Base-by-base conservation (phyloP, 35 echinoderm and acorn worm genomes). In the Lytechinus variegatus region DNA sequence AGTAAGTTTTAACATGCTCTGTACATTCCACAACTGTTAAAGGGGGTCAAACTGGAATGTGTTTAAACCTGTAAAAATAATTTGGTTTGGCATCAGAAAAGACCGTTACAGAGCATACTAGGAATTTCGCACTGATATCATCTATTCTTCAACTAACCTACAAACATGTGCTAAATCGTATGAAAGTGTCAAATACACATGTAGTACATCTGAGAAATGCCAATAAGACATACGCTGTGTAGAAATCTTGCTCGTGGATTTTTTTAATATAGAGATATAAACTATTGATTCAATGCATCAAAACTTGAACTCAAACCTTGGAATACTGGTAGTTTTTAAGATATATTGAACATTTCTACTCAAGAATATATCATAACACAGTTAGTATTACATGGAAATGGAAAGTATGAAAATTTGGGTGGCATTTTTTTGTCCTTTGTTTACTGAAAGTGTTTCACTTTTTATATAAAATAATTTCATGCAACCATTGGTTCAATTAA, bases 1-100 rank as follows among this genome's bases (percentile, higher is more conserved):
- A 4, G n/a, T 16, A 24, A 79, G 66, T 79, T 24, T 24, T n/a
- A 79, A 4, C 19, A 79, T 79, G 14, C 61, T 66, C 12, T 71
- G 14, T 16, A 71, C 61, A 71, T 21, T 24, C 66, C 66, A 79
- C 5, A 79, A 79, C 66, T 79, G 66, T 24, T 60, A 79, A 79
- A n/a, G n/a, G 66, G 66, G 66, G 66, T 79, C 66, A 79, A 79
- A 79, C n/a, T 79, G 66, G 66, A 79, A 79, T 79, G 66, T 79
- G 66, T 79, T 79, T 79, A 14, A 79, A 79, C 66, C 66, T 79
- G 66, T 79, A 79, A 24, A n/a, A 79, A 79, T 3, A 6, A 79
- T 79, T 79, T 79, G 66, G 66, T 79, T 79, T 79, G 7, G 66
- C 66, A 79, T 79, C 16, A 79, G 66, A 79, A 24, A 79, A 24